These are phyloP conservation scores for Protomyctophum bolini DNA, from an alignment of 2,113 vertebrate species.

Conservation along the genomic window DNA sequence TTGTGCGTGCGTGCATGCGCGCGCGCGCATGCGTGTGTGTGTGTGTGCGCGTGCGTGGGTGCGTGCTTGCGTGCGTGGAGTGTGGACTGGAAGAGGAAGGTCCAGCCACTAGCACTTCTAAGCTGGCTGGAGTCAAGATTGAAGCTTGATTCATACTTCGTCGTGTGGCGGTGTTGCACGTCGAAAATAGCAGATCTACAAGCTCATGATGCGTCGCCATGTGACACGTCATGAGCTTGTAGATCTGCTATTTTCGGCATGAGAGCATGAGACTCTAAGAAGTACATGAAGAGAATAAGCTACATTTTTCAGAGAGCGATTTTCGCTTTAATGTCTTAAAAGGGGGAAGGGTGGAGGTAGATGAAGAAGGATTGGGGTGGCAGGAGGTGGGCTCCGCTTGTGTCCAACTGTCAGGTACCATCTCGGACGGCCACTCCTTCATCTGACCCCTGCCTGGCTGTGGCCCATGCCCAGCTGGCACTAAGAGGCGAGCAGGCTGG, in stretches of 20 bases:
- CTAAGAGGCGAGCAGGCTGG: conserved; percentile 55
- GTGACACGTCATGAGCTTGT: too few relatives aligned
- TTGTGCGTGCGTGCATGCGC: neutral
- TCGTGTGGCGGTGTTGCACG: too few relatives aligned
- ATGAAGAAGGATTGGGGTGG: conserved; percentile 15
- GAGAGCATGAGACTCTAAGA: conserved; percentile 40
- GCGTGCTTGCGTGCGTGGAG: too few relatives aligned
- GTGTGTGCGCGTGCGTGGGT: too few relatives aligned
- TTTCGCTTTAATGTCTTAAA: conserved; percentile 58
- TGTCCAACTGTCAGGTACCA: conserved; percentile 53
- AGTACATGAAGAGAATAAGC: conserved; percentile 60
- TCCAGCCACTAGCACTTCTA: conserved; percentile 45
- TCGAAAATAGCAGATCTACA: too few relatives aligned
- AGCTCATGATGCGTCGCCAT: too few relatives aligned
- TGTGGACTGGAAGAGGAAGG: conserved; percentile 43
- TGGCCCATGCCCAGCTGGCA: conserved; percentile 77
- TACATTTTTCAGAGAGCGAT: conserved; percentile 40
- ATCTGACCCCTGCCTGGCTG: conserved; percentile 62
- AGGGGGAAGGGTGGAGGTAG: conserved; percentile 18
- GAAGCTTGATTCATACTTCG: too few relatives aligned
- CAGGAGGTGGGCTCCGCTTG: conserved; percentile 23
- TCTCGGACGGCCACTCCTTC: conserved; percentile 62
- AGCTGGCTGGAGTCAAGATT: conserved; percentile 64
- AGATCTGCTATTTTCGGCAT: too few relatives aligned
- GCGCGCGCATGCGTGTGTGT: too few relatives aligned